Evolutionary conservation across 2,888 invertebrate species (phyloP), one percentile per base, ranked within the genome.

Genomic region (Thymelicus acteon): DNA sequence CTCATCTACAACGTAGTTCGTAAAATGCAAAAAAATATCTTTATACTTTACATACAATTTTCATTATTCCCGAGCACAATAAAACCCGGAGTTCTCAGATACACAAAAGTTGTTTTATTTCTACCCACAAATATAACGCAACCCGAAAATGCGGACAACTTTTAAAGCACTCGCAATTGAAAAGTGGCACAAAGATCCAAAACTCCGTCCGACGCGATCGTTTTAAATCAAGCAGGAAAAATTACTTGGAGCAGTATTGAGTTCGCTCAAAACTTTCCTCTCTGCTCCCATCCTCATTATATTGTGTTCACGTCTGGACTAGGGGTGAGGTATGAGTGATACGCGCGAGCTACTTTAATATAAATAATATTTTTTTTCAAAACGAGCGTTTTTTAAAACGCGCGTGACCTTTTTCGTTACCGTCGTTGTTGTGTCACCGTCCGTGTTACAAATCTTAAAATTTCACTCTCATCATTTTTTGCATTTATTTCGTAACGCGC

Each of bases 161-260:
- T 69, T 72, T 49, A 75, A 76, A 77, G 75, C 75, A 75, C 76
- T 77, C 72, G 77, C 79, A 78, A 80, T 81, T 77, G 79, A 78
- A 78, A 78, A 79, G 79, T 77, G 78, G 78, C 79, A 78, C 81
- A 79, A 82, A 82, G 79, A 81, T 80, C 79, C 82, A 77, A 83
- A 87, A 86, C 84, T 87, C 82, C 78, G 83, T 85, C 83, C 84
- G 81, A 81, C 79, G 80, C 82, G 86, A 89, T 88, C 89, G 87
- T 86, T 90, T 89, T 88, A 88, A 88, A 89, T 90, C 88, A 89
- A 86, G 85, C 90, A 84, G 85, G 85, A 90, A 91, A 90, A 91
- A 91, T 91, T 91, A 90, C 90, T 85, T 75, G 76, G 80, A 90
- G 86, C 85, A 87, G 88, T 92, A 89, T 89, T 86, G 86, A 90